Percentiles rank a stretch among this genome's conserved stretches.
Conservation (phyloP, 2,888 invertebrate genomes). For the Amblyjoppa proteus region DNA sequence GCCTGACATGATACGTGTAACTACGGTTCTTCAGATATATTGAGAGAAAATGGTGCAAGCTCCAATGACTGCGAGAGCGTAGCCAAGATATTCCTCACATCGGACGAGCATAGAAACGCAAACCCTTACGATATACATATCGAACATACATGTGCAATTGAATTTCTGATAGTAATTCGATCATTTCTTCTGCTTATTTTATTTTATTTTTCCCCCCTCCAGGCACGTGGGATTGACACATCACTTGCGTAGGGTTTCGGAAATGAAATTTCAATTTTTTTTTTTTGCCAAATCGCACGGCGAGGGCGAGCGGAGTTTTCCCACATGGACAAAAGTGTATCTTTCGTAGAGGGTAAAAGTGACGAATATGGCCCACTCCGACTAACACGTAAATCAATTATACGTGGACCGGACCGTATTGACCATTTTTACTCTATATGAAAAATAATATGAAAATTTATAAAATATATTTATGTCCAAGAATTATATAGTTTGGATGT, state of each 20-base stretch:
- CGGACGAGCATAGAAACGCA: slow-evolving; percentile 33
- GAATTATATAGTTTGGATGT: no score
- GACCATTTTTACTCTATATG: no score
- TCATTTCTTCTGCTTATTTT: not conserved
- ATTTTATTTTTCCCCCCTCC: not conserved
- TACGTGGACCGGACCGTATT: no score
- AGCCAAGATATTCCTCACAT: slow-evolving; percentile 33
- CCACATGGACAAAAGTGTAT: no score
- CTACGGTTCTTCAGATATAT: not conserved
- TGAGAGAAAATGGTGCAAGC: slow-evolving; percentile 7
- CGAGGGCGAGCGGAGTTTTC: no score
- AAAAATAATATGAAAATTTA: no score
- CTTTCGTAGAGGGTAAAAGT: no score
- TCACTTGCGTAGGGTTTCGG: not conserved
- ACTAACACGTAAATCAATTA: no score
- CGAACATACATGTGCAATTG: not conserved
- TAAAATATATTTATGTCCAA: no score
- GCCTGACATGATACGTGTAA: slow-evolving; percentile 4
- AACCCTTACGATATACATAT: slow-evolving; percentile 8
- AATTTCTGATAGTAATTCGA: not conserved
- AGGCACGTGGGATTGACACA: not conserved
- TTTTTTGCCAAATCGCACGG: no score
- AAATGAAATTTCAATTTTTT: not conserved
- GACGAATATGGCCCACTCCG: no score
- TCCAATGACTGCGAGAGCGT: slow-evolving; percentile 27